These are phyloP conservation scores for Gymnoscopelus braueri DNA, from an alignment of 2,797 vertebrate genomes.

Conservation along the genomic window DNA sequence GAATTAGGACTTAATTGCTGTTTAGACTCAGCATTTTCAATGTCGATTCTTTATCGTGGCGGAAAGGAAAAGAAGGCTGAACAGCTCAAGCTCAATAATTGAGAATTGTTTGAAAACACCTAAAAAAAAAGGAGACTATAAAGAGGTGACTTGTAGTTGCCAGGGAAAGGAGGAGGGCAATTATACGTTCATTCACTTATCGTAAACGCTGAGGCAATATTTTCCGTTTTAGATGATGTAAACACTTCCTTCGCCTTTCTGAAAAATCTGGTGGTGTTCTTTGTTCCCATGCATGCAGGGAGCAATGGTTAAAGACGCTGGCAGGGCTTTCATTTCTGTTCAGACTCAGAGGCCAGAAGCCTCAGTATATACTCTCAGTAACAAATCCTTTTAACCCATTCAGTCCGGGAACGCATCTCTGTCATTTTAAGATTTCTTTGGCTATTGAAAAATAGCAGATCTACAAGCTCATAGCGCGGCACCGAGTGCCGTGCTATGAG, in stretches of 20 bases:
- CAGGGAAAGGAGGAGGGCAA: conserved; percentile 35
- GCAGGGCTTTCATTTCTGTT: conserved; percentile 38
- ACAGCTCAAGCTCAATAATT: too few species aligned
- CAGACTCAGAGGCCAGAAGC: conserved; percentile 43
- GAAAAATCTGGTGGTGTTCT: conserved; percentile 11
- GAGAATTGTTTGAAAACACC: too few species aligned
- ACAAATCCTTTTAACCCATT: too few species aligned
- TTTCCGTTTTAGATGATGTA: conserved; percentile 60
- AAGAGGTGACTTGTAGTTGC: conserved; percentile 38
- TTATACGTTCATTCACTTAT: conserved; percentile 54
- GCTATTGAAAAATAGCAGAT: too few species aligned
- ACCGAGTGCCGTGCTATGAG: too few species aligned
- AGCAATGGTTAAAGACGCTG: conserved; percentile 34
- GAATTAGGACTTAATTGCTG: conserved; percentile 19
- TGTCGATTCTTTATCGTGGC: conserved; percentile 23
- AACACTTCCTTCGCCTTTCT: neutral
- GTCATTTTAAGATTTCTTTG: too few species aligned
- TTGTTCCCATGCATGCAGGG: conserved; percentile 21
- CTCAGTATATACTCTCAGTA: neutral
- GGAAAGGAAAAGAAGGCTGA: too few species aligned
- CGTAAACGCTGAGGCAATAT: conserved; percentile 65
- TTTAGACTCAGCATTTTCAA: conserved; percentile 39
- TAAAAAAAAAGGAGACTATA: too few species aligned
- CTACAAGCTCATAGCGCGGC: too few species aligned
- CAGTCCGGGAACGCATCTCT: too few species aligned